These are phyloP conservation scores for Desmodus rotundus DNA, from an alignment of 2,113 vertebrate species.

Conservation along the genomic window DNA sequence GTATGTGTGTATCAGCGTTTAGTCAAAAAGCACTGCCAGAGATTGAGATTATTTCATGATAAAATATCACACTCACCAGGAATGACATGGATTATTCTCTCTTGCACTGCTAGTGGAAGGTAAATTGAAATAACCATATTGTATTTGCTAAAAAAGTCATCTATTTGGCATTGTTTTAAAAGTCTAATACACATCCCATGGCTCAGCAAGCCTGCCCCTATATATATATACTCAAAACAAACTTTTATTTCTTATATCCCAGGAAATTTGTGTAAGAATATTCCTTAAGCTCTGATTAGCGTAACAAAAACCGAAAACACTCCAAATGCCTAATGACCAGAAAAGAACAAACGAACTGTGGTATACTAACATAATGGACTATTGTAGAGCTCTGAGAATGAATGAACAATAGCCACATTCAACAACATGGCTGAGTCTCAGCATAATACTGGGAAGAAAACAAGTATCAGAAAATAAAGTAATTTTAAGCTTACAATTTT, in stretches of 20 bases:
- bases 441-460: neutral
- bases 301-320: neutral
- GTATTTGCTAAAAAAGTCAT: neutral
- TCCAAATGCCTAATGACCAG: neutral
- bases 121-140: neutral
- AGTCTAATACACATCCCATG: neutral
- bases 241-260: neutral
- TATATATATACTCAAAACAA: neutral
- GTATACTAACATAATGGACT: neutral
- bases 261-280: neutral
- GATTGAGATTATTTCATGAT: neutral
- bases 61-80: neutral
- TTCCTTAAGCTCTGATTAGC: neutral
- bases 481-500: neutral
- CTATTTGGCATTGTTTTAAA: neutral
- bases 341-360: neutral
- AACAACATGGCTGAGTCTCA: neutral
- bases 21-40: neutral
- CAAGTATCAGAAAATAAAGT: neutral
- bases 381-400: neutral
- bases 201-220: neutral
- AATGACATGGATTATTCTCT: neutral
- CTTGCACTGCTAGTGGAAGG: neutral
- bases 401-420: conserved; percentile 7
- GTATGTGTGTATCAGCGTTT: neutral